Evolutionary conservation across 1,140 invertebrate genomes (phyloP).

Genomic region (Drosophila chauvacae): DNA sequence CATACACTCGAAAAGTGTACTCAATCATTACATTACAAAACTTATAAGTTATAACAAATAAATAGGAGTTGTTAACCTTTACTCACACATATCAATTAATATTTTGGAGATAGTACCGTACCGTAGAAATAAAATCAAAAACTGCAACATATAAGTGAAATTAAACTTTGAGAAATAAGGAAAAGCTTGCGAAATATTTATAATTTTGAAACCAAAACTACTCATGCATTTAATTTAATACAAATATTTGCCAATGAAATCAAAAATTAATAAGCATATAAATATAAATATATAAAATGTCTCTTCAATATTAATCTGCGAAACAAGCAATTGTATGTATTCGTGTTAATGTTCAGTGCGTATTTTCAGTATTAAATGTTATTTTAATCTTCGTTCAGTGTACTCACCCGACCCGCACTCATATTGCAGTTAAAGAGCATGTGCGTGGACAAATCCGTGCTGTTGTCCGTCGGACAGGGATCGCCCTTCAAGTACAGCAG

Average conservation of each 20-base stretch:
- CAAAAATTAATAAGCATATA: background rate
- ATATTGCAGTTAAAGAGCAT: conserved; percentile 85
- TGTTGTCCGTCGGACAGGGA: conserved; percentile 83
- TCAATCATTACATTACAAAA: background rate
- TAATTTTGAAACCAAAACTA: background rate
- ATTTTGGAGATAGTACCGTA: background rate
- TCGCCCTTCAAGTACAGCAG: conserved; percentile 85
- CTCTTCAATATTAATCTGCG: background rate
- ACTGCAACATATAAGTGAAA: background rate
- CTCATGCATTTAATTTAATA: background rate
- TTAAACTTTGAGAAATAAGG: background rate
- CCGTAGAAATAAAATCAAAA: conserved; percentile 1
- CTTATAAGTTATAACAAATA: too few relatives aligned
- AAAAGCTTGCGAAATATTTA: background rate
- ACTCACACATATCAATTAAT: background rate
- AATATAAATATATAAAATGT: background rate
- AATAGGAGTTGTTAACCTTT: background rate
- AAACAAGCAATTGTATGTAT: background rate
- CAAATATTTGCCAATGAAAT: background rate
- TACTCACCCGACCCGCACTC: conserved; percentile 83
- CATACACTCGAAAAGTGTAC: background rate
- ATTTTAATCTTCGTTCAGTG: background rate
- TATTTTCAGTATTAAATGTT: background rate
- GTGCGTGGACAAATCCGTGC: conserved; percentile 79
- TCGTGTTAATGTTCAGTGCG: background rate